Evolutionary conservation across 2,797 vertebrate species (phyloP), one percentile per base, ranked within the genome.

Genomic region (Sitta carolinensis): DNA sequence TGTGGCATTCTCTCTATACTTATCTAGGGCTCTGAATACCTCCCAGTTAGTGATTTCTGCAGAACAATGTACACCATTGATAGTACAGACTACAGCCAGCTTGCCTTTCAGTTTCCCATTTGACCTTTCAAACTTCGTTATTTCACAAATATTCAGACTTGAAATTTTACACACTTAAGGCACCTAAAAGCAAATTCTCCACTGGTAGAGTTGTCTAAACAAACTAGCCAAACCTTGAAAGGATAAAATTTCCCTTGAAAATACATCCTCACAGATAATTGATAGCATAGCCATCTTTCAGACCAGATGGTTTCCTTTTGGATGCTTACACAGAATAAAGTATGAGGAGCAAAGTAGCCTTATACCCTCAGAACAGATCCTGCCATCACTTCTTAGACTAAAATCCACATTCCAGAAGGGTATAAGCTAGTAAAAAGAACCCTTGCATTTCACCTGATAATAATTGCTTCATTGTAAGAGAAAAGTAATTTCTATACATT

Each of bases 251-350:
- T 88, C 79, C 79, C 90, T 94, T 93, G 88, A 88, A 90, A 97
- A 66, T 70, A 66, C 59, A 69, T 90, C 89, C 86, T 76, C 66
- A 81, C 77, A 94, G 85, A 90, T 95, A 95, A 96, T 94, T 95
- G 85, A 88, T 91, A 94, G 90, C 84, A 70, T 77, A 93, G 59
- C 82, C 94, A 90, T 96, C 95, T 93, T 94, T 97, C 73, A 80
- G 76, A 87, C 88, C 87, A 93, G 94, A 94, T 90, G 93, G 82
- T 51, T 94, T 95, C 38, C 57, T 81, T 94, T 77, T 38, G 86
- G 69, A 58, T 79, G 55, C 87, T 90, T 84, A n/a, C 42, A 64
- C 42, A 84, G 85, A 92, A 95, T 64, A 73, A 94, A 90, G 57
- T 87, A 48, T 64, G 80, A 93, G 85, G 70, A 94, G 84, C 13